Evolutionary conservation across 2,888 invertebrate species (phyloP).

Genomic region (Galeruca laticollis): DNA sequence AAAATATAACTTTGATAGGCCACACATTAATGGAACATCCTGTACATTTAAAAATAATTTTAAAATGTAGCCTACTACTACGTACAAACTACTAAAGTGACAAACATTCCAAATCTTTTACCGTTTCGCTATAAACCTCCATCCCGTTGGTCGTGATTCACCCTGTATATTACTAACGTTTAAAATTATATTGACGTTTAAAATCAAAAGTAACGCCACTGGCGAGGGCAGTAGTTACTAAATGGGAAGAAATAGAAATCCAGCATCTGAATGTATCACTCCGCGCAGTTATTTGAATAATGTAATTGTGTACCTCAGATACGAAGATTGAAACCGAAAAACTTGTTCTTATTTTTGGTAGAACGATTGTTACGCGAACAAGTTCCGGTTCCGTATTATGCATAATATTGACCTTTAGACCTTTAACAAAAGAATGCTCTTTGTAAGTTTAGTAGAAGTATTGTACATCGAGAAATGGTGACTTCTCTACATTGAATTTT

Average conservation of each 20-base stretch:
- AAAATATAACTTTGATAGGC: no score
- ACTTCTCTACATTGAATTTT: constrained; percentile 12
- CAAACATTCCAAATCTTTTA: no score
- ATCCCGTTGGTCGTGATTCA: no score
- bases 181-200: not conserved
- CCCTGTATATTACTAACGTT: no score
- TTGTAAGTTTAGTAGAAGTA: constrained; percentile 38
- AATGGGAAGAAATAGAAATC: constrained; percentile 47
- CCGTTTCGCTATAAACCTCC: no score
- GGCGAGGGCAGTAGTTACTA: constrained; percentile 28
- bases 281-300: constrained; percentile 35
- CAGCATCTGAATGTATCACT: constrained; percentile 32
- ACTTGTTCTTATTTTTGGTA: constrained; percentile 64
- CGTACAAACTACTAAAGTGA: no score
- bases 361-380: constrained; percentile 57
- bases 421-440: constrained; percentile 36
- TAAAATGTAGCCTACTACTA: no score
- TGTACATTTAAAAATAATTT: no score
- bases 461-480: constrained; percentile 23
- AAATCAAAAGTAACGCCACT: constrained; percentile 45
- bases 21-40: no score
- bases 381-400: constrained; percentile 65
- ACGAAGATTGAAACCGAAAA: constrained; percentile 58
- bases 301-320: constrained; percentile 51
- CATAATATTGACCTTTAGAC: constrained; percentile 54